Evolutionary conservation across 2,113 vertebrate species (phyloP), one percentile per base, ranked within the genome.

Genomic region (Meles meles): DNA sequence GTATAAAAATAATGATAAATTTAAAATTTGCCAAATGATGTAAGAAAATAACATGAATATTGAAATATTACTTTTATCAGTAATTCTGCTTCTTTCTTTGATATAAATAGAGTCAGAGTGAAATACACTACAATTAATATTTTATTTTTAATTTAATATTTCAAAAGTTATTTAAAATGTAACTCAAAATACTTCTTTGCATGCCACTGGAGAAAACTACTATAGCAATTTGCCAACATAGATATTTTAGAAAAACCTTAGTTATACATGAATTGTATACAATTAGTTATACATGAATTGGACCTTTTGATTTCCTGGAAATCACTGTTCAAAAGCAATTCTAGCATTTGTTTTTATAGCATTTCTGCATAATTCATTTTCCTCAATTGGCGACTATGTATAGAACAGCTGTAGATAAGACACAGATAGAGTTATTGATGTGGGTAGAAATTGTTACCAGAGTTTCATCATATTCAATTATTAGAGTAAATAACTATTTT

Each of bases 1-100:
- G 93, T 93, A 57, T 77, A 63, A 97, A 92, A 39, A 92, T 86
- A 96, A 83, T 81, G 85, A 94, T 97, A 97, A 97, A 94, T 97
- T 93, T 76, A 90, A 96, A 97, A 91, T 91, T 93, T 96, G 67
- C 49, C 71, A 96, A 97, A 71, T 59, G 42, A 90, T 55, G 27
- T 49, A 97, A 95, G 90, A 96, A 96, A 97, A 61, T 44, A 81
- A 87, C 63, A 81, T 91, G 57, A 96, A 97, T 96, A 79, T 71
- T 87, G 17, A 96, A 91, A 77, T 67, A 79, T 71, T 34, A 11
- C 20, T 91, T 6, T 80, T 52, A 63, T 15, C 1, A 74, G 72
- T 72, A 72, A 84, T 92, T 96, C 29, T 25, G 2, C 14, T 47
- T 59, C 44, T 72, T 89, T 89, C 37, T 86, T 71, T 96, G 17